Evolutionary conservation across 2,113 vertebrate genomes (phyloP).

Genomic region (Chlamydotis undulata): DNA sequence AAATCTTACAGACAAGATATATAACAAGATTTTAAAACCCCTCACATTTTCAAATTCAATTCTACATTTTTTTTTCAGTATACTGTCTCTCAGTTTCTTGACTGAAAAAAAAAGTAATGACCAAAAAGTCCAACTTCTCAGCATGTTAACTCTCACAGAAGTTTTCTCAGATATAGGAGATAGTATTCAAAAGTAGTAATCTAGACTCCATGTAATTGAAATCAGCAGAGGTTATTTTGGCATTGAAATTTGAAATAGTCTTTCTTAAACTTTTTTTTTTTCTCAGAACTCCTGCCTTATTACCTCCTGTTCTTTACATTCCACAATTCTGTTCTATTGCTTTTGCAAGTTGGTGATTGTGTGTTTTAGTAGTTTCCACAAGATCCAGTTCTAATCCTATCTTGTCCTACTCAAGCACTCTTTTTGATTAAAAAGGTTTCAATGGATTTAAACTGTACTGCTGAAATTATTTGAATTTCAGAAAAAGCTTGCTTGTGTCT

Average conservation of each 20-base stretch:
- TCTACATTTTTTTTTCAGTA: not conserved
- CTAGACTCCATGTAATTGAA: not conserved
- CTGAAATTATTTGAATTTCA: not conserved
- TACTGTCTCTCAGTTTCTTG: not conserved
- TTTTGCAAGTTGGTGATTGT: not conserved
- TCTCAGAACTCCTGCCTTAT: not conserved
- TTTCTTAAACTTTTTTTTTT: not conserved
- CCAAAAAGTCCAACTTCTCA: not conserved
- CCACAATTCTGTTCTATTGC: not conserved
- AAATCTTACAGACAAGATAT: not conserved
- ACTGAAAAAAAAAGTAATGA: not conserved
- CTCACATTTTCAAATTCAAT: not conserved
- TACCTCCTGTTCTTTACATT: not conserved
- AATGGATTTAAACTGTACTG: not conserved
- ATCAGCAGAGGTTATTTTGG: not conserved
- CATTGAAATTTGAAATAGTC: not conserved
- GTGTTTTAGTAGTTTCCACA: not conserved
- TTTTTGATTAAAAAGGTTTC: conserved; percentile 13
- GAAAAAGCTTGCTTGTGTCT: not conserved
- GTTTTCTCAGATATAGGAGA: not conserved
- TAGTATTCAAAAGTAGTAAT: not conserved
- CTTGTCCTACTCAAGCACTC: not conserved
- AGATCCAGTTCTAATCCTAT: not conserved
- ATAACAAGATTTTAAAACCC: not conserved
- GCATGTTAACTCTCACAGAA: not conserved